Evolutionary conservation across 2,888 invertebrate species (phyloP).

Genomic region (Oscheius sp.): DNA sequence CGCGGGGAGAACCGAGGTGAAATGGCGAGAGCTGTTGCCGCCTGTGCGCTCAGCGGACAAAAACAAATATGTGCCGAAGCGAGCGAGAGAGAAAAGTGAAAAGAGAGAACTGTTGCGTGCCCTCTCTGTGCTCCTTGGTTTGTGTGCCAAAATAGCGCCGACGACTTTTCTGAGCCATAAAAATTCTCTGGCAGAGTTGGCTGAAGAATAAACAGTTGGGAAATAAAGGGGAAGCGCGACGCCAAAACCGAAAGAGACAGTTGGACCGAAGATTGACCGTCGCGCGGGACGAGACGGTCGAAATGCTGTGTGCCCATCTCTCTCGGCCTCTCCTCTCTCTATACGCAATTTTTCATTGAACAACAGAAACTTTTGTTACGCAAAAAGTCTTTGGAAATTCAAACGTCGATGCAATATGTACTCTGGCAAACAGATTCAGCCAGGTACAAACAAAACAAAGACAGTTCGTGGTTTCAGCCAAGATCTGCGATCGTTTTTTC

Average conservation of each 20-base stretch:
- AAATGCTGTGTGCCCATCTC: too few relatives aligned
- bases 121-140: too few relatives aligned
- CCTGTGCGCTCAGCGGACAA: neutral
- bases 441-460: neutral
- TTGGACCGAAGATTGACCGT: constrained; percentile 6
- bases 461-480: neutral
- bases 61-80: constrained; percentile 26
- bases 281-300: neutral
- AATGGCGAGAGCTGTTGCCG: too few relatives aligned
- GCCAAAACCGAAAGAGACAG: neutral
- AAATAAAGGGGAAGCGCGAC: neutral
- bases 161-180: constrained; percentile 23
- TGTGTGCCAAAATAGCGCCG: constrained; percentile 3
- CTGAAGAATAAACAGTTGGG: constrained; percentile 16
- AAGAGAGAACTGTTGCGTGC: neutral
- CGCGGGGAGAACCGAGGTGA: too few relatives aligned
- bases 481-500: too few relatives aligned
- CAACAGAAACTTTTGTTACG: neutral
- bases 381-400: neutral
- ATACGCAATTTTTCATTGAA: too few relatives aligned
- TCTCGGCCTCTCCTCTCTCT: too few relatives aligned
- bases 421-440: too few relatives aligned
- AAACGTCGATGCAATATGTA: too few relatives aligned
- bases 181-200: neutral
- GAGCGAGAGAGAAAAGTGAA: constrained; percentile 5